A percentile compares a stretch with the other conserved stretches of the same genome.
Evolutionary conservation across 2,797 vertebrate genomes (phyloP).

Genomic region (Betta splendens): DNA sequence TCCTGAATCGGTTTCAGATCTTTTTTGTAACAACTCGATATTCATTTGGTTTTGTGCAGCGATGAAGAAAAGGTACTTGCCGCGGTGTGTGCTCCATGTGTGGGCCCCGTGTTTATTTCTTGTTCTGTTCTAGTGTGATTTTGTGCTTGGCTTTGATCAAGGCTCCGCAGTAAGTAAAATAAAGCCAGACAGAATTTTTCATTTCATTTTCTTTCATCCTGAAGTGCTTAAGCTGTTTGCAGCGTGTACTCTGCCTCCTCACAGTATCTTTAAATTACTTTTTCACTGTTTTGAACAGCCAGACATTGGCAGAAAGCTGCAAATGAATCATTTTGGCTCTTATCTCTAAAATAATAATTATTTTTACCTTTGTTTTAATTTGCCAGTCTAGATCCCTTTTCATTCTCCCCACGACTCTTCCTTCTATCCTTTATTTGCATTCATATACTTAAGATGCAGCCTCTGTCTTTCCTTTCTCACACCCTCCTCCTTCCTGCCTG

Average conservation of each 20-base stretch:
- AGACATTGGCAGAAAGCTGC: conserved; percentile 17
- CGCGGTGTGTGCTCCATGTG: conserved; percentile 5
- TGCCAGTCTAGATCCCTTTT: conserved; percentile 12
- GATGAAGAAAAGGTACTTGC: background rate
- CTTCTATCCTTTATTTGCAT: conserved; percentile 40
- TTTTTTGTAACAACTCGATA: conserved; percentile 24
- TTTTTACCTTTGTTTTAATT: conserved; percentile 12
- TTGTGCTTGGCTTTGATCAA: conserved; percentile 44
- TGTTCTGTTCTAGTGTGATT: conserved; percentile 22
- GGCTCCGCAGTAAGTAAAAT: conserved; percentile 21
- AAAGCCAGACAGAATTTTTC: conserved; percentile 28
- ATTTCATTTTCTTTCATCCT: conserved; percentile 34
- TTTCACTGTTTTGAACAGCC: conserved; percentile 35
- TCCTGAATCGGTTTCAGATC: conserved; percentile 28
- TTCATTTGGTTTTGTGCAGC: conserved; percentile 9
- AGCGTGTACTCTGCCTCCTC: conserved; percentile 2
- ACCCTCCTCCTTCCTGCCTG: conserved; percentile 29
- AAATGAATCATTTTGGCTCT: conserved; percentile 12
- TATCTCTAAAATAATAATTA: conserved; percentile 1
- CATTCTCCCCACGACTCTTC: background rate
- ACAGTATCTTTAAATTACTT: conserved; percentile 22
- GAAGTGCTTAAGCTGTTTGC: conserved; percentile 20
- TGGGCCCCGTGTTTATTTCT: background rate
- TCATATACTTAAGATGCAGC: conserved; percentile 68
- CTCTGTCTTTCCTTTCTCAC: conserved; percentile 55